A percentile compares a stretch with the other conserved stretches of the same genome.
phyloP scores from a whole-genome alignment of 2,113 vertebrate species.

The Alouatta palliata region DNA sequence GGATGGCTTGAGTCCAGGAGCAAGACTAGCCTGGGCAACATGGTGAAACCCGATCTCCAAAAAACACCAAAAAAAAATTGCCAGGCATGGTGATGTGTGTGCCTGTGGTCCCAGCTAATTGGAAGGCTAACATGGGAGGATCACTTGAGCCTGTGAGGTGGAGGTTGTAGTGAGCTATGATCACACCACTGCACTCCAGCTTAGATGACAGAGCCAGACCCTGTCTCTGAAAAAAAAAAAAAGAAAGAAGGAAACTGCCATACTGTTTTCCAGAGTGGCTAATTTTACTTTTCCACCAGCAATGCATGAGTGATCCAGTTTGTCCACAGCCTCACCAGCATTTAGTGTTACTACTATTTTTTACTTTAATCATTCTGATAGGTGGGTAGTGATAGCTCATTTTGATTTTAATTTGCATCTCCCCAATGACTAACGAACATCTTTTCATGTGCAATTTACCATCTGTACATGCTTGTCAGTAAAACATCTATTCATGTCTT shows the following conservation, averaged over 20 bases:
- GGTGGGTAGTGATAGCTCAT: not conserved
- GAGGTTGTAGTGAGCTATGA: not conserved
- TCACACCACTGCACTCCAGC: not conserved
- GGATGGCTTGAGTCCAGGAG: not conserved
- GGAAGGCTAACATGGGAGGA: not conserved
- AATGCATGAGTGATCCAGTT: not conserved
- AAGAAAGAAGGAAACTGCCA: not conserved
- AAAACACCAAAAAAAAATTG: not conserved
- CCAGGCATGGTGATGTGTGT: not conserved
- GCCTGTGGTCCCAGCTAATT: not conserved
- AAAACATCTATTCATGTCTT: not conserved
- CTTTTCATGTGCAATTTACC: not conserved
- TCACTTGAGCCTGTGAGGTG: not conserved
- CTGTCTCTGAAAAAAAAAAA: not conserved
- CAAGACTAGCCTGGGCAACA: not conserved
- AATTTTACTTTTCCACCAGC: not conserved
- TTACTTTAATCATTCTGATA: not conserved
- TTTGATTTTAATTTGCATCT: not conserved
- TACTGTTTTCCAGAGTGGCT: not conserved
- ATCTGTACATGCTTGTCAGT: not conserved
- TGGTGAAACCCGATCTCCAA: not conserved
- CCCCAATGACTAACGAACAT: not conserved
- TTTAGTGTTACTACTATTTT: not conserved
- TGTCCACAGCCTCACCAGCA: not conserved
- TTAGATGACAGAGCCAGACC: not conserved